A percentile compares a stretch with the other conserved stretches of the same genome.
These are phyloP conservation scores for Bombycilla garrulus DNA, from an alignment of 2,113 vertebrate species.

Conservation along the genomic window DNA sequence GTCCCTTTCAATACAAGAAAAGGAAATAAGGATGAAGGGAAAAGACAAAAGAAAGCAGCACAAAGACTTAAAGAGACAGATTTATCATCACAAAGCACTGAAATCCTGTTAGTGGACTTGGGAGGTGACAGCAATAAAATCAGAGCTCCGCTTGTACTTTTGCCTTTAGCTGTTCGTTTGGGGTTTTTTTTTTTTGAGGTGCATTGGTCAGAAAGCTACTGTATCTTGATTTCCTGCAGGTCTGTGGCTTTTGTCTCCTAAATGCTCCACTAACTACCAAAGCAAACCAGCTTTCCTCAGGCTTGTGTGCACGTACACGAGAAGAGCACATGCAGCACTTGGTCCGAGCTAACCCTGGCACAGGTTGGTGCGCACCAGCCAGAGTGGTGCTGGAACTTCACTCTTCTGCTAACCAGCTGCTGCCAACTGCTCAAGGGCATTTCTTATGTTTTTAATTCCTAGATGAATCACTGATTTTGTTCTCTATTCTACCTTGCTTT, in stretches of 20 bases:
- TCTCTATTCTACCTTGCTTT: background rate
- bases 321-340: fast-evolving
- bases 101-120: background rate
- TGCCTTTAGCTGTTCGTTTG: background rate
- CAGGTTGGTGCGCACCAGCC: fast-evolving
- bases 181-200: background rate
- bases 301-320: fast-evolving
- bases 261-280: background rate
- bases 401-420: background rate
- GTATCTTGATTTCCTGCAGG: background rate
- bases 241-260: background rate
- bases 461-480: background rate
- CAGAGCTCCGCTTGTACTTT: background rate
- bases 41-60: background rate
- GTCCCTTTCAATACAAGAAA: background rate
- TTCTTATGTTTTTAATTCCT: background rate
- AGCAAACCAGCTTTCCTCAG: background rate
- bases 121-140: background rate
- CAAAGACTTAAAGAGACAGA: background rate
- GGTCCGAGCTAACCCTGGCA: background rate
- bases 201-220: background rate
- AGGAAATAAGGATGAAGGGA: background rate
- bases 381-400: fast-evolving
- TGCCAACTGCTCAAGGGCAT: background rate
- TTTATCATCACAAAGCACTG: background rate